phyloP scores from a whole-genome alignment of 2,888 invertebrate species.

The Malthinus seriepunctatus region DNA sequence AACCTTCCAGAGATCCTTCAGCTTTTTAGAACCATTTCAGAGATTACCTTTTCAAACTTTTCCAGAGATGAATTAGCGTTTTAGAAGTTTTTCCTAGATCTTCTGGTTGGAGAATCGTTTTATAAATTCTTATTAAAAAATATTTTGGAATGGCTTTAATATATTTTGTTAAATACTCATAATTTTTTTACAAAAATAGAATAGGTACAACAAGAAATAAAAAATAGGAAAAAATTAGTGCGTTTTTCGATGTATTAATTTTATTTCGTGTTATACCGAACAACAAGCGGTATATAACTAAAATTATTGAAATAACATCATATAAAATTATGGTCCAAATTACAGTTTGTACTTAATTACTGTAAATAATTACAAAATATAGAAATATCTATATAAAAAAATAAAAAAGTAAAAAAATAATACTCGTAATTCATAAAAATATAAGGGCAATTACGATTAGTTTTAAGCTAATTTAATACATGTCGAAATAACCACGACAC shows the following conservation, averaged over 20 bases:
- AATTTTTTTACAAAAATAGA: constrained; percentile 25
- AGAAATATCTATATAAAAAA: constrained; percentile 13
- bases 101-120: too few species aligned
- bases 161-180: constrained; percentile 23
- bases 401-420: constrained; percentile 18
- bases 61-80: too few species aligned
- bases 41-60: too few species aligned
- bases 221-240: constrained; percentile 8
- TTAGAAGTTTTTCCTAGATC: too few species aligned
- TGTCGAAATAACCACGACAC: too few species aligned
- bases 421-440: not conserved
- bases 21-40: too few species aligned
- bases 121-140: not conserved
- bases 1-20: too few species aligned
- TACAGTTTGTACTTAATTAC: not conserved
- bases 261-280: constrained; percentile 16
- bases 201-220: constrained; percentile 19
- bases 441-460: not conserved
- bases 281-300: constrained; percentile 19
- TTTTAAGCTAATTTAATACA: too few species aligned
- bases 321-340: constrained; percentile 8
- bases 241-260: not conserved
- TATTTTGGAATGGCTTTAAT: constrained; percentile 9
- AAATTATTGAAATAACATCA: constrained; percentile 12
- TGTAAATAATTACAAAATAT: constrained; percentile 19